These are phyloP conservation scores for Crenuchus spilurus DNA, from an alignment of 2,797 vertebrate genomes.

Conservation along the genomic window DNA sequence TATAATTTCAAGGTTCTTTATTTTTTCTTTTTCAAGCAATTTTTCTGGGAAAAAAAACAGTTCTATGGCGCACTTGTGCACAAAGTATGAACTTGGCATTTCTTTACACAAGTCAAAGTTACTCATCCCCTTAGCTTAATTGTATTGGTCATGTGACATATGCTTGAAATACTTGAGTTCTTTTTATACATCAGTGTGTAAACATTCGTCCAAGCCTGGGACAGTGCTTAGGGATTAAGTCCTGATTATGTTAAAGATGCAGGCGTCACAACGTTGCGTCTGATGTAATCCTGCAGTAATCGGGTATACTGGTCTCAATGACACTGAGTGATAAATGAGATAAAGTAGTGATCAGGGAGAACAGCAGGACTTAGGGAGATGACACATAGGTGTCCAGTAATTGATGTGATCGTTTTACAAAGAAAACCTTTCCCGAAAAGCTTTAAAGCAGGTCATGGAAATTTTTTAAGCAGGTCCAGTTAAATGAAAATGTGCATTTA, in stretches of 20 bases:
- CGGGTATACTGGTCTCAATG: slow-evolving; percentile 27
- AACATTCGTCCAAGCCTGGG: not conserved
- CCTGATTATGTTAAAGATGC: slow-evolving; percentile 16
- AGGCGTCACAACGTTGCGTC: slow-evolving; percentile 35
- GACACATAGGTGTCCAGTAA: not conserved
- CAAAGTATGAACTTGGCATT: too few relatives aligned
- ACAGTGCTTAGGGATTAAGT: slow-evolving; percentile 12
- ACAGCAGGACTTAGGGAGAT: not conserved
- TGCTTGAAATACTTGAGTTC: not conserved
- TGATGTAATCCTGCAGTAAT: slow-evolving; percentile 48
- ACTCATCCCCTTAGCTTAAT: not conserved
- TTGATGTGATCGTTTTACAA: not conserved
- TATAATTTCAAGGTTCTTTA: too few relatives aligned
- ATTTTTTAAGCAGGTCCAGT: not conserved
- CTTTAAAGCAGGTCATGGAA: not conserved
- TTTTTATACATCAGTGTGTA: not conserved
- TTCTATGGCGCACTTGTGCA: too few relatives aligned
- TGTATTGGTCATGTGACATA: not conserved
- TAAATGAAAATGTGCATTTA: not conserved
- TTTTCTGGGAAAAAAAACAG: too few relatives aligned
- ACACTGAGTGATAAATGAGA: slow-evolving; percentile 29
- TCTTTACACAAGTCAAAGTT: too few relatives aligned
- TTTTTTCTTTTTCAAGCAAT: too few relatives aligned
- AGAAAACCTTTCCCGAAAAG: not conserved
- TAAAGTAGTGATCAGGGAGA: not conserved